These are phyloP conservation scores for Notechis scutatus DNA, from an alignment of 2,113 vertebrate species.

Conservation along the genomic window DNA sequence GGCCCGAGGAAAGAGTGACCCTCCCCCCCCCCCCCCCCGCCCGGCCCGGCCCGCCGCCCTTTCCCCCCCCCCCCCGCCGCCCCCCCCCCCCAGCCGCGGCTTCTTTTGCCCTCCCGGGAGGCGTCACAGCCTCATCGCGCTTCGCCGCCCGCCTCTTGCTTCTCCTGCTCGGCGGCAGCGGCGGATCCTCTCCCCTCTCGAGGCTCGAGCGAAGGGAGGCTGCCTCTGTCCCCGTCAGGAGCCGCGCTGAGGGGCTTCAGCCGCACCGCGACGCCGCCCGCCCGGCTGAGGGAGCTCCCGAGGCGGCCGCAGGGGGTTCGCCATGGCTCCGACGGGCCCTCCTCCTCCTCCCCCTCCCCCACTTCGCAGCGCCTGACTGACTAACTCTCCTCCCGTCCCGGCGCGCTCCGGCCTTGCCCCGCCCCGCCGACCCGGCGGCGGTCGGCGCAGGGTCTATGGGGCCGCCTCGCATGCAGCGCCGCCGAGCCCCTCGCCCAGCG, in stretches of 20 bases:
- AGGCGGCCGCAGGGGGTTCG: neutral
- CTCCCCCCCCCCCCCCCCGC: neutral
- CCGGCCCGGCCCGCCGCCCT: neutral
- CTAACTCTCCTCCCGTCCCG: neutral
- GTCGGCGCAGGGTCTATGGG: neutral
- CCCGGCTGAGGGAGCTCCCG: neutral
- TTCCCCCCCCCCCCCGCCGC: no score
- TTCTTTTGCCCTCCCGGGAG: neutral
- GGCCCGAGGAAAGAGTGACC: neutral
- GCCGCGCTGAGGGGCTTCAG: neutral
- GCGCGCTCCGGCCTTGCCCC: conserved; percentile 10
- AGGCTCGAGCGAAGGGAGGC: neutral
- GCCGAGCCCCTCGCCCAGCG: neutral
- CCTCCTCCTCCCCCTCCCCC: neutral
- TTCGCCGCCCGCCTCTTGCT: neutral
- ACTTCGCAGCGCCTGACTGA: conserved; percentile 28
- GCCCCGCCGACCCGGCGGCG: conserved; percentile 8
- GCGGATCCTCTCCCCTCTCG: neutral
- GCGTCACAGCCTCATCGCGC: neutral
- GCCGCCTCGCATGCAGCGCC: neutral
- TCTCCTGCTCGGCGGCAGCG: neutral
- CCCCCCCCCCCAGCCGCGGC: no score
- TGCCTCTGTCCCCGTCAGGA: neutral
- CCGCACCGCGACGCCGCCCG: neutral
- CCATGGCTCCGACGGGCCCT: conserved; percentile 37